phyloP scores from a whole-genome alignment of 2,888 invertebrate genomes.

The Spisula solida region DNA sequence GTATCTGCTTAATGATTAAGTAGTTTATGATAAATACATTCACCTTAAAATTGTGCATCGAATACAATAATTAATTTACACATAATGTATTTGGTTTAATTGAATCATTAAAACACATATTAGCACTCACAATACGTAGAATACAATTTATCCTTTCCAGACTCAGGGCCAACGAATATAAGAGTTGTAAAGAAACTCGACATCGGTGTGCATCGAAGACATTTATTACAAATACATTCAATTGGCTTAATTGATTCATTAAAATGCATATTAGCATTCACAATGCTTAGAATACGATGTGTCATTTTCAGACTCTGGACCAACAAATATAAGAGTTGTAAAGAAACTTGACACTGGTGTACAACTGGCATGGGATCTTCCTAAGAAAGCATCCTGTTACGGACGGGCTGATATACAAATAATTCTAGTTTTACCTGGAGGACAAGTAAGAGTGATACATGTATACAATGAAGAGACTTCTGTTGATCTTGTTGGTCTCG shows the following conservation, averaged over 20 bases:
- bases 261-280: no score
- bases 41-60: no score
- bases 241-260: no score
- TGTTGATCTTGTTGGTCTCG: conserved; percentile 52
- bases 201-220: no score
- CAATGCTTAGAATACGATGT: background rate
- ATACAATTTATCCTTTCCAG: background rate
- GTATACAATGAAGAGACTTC: conserved; percentile 46
- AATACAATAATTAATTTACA: no score
- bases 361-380: conserved; percentile 54
- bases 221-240: no score
- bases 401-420: conserved; percentile 51
- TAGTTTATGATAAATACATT: no score
- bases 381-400: conserved; percentile 58
- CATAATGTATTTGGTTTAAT: no score
- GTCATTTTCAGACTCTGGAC: conserved; percentile 40
- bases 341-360: conserved; percentile 49
- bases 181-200: conserved; percentile 39
- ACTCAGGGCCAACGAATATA: conserved; percentile 53
- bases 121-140: no score
- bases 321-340: conserved; percentile 49
- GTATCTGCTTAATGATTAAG: no score
- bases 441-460: background rate
- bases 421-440: conserved; percentile 22
- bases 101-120: no score